Conservation (phyloP, 2,797 vertebrate species). For the Masticophis lateralis region DNA sequence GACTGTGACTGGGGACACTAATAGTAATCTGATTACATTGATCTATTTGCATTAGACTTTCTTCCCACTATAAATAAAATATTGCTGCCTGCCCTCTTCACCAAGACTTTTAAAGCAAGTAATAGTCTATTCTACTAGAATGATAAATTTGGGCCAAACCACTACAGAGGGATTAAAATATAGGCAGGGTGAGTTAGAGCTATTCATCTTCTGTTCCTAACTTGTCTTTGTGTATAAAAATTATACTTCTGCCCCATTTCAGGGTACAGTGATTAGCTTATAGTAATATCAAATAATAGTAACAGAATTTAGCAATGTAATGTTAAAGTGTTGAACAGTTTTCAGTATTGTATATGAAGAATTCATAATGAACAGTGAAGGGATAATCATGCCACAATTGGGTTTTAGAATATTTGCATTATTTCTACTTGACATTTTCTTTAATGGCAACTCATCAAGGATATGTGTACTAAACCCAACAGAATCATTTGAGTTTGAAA, state of each 20-base stretch:
- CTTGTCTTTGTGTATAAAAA: background rate
- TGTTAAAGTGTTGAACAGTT: background rate
- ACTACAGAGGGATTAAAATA: background rate
- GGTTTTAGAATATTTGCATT: background rate
- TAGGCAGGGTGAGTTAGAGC: background rate
- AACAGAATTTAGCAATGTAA: background rate
- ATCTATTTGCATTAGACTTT: background rate
- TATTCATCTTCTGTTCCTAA: background rate
- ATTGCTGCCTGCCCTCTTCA: background rate
- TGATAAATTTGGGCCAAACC: background rate
- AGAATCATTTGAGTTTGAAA: constrained; percentile 13
- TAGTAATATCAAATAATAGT: background rate
- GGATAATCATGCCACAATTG: background rate
- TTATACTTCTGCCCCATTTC: background rate
- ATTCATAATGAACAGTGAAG: background rate
- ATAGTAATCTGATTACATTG: background rate
- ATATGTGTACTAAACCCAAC: background rate
- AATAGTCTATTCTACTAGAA: background rate
- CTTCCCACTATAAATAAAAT: background rate
- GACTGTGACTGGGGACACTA: background rate
- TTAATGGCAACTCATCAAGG: background rate
- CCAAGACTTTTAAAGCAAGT: background rate
- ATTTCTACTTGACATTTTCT: constrained; percentile 11
- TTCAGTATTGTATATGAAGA: background rate
- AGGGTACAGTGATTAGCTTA: background rate